Evolutionary conservation across 2,113 vertebrate genomes (phyloP).

Genomic region (Urocolius indicus): DNA sequence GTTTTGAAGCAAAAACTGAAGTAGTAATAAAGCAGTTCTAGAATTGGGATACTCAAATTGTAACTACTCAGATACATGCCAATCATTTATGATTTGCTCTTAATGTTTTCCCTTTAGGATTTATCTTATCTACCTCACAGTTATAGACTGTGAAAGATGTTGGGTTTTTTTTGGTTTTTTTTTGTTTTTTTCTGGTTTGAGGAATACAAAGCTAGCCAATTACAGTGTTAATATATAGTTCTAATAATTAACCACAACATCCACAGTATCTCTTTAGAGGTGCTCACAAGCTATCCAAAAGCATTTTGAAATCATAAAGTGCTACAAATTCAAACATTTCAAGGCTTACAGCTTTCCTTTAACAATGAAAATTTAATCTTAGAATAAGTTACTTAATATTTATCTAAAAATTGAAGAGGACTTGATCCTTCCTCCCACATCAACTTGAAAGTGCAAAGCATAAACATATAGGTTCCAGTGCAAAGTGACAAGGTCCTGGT

Average conservation of each 20-base stretch:
- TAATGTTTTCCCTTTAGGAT: neutral
- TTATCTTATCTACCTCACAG: neutral
- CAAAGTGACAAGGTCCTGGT: neutral
- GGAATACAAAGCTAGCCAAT: neutral
- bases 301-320: constrained; percentile 12
- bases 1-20: constrained; percentile 11
- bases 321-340: constrained; percentile 44
- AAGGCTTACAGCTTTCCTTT: constrained; percentile 40
- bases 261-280: neutral
- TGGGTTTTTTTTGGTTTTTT: neutral
- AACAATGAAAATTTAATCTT: constrained; percentile 39
- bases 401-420: neutral
- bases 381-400: constrained; percentile 15
- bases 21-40: neutral
- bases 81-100: neutral
- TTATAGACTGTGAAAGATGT: neutral
- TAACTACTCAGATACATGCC: neutral
- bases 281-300: neutral
- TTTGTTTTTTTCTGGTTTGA: neutral
- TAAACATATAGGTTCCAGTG: neutral
- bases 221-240: neutral
- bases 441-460: neutral
- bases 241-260: neutral
- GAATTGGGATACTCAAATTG: neutral
- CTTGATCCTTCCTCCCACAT: neutral